Base-by-base conservation (phyloP, 92 coral and sea anemone species). In the Parazoanthus atlanticus region DNA sequence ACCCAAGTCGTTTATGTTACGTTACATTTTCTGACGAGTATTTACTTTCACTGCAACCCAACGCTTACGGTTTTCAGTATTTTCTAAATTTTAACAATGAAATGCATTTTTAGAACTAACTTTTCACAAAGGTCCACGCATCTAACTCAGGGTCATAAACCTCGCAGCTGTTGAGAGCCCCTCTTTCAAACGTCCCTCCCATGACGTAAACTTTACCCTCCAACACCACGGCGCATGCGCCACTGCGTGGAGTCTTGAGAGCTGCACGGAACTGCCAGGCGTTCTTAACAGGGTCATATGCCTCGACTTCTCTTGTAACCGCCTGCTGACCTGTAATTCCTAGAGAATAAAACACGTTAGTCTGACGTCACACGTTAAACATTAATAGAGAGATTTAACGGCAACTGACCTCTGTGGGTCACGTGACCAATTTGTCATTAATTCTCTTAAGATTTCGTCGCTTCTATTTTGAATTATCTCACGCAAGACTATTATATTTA, bases 171-270 rank as follows among this genome's bases (percentile, higher is more conserved):
- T 81, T 89, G 0, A 93, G 91, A 31, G 97, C 94, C 23, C 93
- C 90, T 23, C 78, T 79, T 8, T 90, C 92, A 12, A 93, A 91
- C 9, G 95, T 83, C 56, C 99, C 99, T 25, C 99, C 99, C 91
- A 96, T 92, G 52, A 95, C 96, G 76, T 89, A 91, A 40, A 96
- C 90, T 82, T 85, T 86, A 30, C 93, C 95, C 72, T 86, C 89
- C 30, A 93, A 79, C 56, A 83, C 93, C 40, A 93, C 99, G 23
- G 99, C 96, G 91, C 99, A 96, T 89, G 99, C 98, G 76, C 99
- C 99, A 65, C 98, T 93, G 76, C 99, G 91, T 26, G 99, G 95
- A 32, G 90, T 92, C 82, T 90, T 88, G 28, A 96, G 93, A n/a
- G 91, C 91, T 7, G 96, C 92, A 28, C 93, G 93, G 64, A 89